These are phyloP conservation scores for Natrix natrix DNA, from an alignment of 2,797 vertebrate species.

Conservation along the genomic window DNA sequence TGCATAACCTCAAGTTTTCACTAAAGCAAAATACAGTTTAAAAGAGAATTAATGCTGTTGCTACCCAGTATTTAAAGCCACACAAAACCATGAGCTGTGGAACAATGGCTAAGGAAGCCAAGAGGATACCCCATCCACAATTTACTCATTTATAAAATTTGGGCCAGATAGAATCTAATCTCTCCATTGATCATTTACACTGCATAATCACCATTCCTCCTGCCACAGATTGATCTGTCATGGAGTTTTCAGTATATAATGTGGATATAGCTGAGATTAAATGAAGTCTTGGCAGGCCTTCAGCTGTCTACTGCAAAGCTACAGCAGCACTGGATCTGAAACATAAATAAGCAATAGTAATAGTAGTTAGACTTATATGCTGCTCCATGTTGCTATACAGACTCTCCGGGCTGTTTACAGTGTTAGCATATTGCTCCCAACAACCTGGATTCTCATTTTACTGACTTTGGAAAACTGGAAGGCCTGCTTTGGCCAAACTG, in stretches of 20 bases:
- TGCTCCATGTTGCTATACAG: not conserved
- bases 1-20: slow-evolving; percentile 66
- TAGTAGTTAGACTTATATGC: not conserved
- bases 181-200: slow-evolving; percentile 39
- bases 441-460: not conserved
- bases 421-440: not conserved
- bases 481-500: too few species aligned
- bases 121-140: slow-evolving; percentile 44
- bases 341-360: not conserved
- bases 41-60: slow-evolving; percentile 41
- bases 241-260: slow-evolving; percentile 41
- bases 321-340: not conserved
- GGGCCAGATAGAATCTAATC: slow-evolving; percentile 24
- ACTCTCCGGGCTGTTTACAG: not conserved
- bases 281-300: slow-evolving; percentile 20
- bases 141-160: slow-evolving; percentile 44
- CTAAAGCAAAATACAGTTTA: slow-evolving; percentile 55
- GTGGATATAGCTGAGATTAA: slow-evolving; percentile 51
- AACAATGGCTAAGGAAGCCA: slow-evolving; percentile 41
- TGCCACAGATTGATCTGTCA: slow-evolving; percentile 55
- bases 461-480: not conserved
- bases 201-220: slow-evolving; percentile 11
- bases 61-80: slow-evolving; percentile 35
- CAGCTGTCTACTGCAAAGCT: not conserved
- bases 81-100: slow-evolving; percentile 44